These are phyloP conservation scores for Eumaeus atala DNA, from an alignment of 1,140 invertebrate species.

Conservation along the genomic window DNA sequence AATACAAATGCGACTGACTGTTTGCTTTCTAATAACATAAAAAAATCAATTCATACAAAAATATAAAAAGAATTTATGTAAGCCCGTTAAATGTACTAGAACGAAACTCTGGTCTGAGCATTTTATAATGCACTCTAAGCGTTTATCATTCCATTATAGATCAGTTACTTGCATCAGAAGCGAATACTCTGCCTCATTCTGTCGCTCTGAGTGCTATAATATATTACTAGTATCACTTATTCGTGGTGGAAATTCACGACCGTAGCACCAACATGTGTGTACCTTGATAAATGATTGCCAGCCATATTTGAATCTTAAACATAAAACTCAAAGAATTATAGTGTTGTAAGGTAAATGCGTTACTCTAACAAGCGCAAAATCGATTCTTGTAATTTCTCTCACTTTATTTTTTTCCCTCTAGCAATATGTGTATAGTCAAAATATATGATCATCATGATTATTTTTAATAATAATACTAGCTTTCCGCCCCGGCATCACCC, in stretches of 20 bases:
- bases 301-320: conserved; percentile 16
- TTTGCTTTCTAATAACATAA: too few relatives aligned
- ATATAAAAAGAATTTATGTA: too few relatives aligned
- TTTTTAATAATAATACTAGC: too few relatives aligned
- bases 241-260: conserved; percentile 26
- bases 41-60: too few relatives aligned
- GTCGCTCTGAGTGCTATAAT: conserved; percentile 26
- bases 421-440: not conserved
- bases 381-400: conserved; percentile 14
- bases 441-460: not conserved
- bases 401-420: conserved; percentile 9
- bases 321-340: not conserved
- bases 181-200: conserved; percentile 28
- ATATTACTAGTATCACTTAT: conserved; percentile 38
- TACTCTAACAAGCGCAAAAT: conserved; percentile 5
- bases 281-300: conserved; percentile 8
- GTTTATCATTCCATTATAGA: conserved; percentile 24
- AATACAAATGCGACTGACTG: too few relatives aligned
- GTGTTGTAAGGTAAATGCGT: not conserved
- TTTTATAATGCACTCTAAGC: not conserved
- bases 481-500: too few relatives aligned
- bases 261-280: conserved; percentile 17
- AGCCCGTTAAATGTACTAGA: too few relatives aligned
- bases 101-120: not conserved
- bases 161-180: conserved; percentile 33